Percentiles rank a stretch among this genome's conserved stretches.
Evolutionary conservation across 2,797 vertebrate species (phyloP).

Genomic region (Notolabrus celidotus): DNA sequence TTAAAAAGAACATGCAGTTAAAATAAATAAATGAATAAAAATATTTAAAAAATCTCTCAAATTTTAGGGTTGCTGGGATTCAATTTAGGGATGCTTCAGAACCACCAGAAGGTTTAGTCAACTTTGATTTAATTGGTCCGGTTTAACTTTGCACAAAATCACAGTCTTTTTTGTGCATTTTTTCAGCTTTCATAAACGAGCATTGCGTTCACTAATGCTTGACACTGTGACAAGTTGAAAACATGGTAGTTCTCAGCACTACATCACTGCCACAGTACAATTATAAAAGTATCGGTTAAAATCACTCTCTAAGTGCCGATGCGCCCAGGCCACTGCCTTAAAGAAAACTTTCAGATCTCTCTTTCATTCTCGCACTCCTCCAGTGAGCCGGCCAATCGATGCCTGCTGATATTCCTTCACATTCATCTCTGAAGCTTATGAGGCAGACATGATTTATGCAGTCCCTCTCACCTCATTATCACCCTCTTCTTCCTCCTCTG

Average conservation of each 20-base stretch:
- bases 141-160: not conserved
- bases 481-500: slow-evolving; percentile 55
- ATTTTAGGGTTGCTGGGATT: too few species aligned
- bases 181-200: not conserved
- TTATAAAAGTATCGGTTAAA: not conserved
- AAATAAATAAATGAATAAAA: too few species aligned
- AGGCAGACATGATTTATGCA: slow-evolving; percentile 80
- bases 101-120: not conserved
- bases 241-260: not conserved
- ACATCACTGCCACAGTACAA: not conserved
- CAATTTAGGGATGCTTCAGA: too few species aligned
- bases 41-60: too few species aligned
- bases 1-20: too few species aligned
- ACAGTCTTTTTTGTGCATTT: not conserved
- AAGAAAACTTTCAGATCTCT: slow-evolving; percentile 39
- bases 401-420: slow-evolving; percentile 74
- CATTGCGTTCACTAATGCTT: not conserved
- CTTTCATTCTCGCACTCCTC: slow-evolving; percentile 7
- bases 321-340: slow-evolving; percentile 4
- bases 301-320: slow-evolving; percentile 12
- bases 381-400: slow-evolving; percentile 65
- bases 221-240: not conserved
- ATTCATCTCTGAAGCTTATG: slow-evolving; percentile 76
- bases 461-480: slow-evolving; percentile 80
- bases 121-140: not conserved